Conservation (phyloP, 1,140 invertebrate species). For the Pogonognathellus flavescens region DNA sequence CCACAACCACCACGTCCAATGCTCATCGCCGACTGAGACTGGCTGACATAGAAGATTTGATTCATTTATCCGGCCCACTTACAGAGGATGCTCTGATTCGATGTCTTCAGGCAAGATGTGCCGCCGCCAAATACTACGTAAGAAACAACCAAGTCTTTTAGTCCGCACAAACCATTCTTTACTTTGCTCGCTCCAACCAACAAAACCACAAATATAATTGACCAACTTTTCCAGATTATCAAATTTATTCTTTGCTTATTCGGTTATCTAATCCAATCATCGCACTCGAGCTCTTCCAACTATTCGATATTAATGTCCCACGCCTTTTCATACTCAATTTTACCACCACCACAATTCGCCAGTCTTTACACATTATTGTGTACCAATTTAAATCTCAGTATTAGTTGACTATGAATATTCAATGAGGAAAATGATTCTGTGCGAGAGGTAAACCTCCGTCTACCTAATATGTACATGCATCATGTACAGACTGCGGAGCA, state of each 20-base stretch:
- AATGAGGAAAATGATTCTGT: no score
- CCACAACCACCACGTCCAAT: background rate
- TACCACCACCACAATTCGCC: no score
- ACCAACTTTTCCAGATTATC: slow-evolving; percentile 11
- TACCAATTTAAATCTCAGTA: no score
- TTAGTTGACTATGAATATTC: no score
- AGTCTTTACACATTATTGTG: no score
- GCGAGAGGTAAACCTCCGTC: no score
- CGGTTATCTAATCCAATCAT: slow-evolving; percentile 20
- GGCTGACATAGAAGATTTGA: slow-evolving; percentile 84
- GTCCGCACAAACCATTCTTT: background rate
- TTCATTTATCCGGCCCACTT: slow-evolving; percentile 89
- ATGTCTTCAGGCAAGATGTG: slow-evolving; percentile 89
- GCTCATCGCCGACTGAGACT: slow-evolving; percentile 57
- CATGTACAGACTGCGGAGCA: no score
- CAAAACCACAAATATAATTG: background rate
- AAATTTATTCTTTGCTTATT: background rate
- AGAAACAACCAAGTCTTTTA: slow-evolving; percentile 72
- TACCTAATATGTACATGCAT: no score
- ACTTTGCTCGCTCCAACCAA: background rate
- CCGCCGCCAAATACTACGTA: slow-evolving; percentile 88
- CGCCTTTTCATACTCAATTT: background rate
- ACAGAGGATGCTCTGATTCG: slow-evolving; percentile 94
- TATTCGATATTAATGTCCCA: slow-evolving; percentile 6
- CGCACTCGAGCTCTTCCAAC: background rate